Percentiles rank a stretch among this genome's conserved stretches.
Conservation (phyloP, 1,140 invertebrate genomes). For the Venustaconcha ellipsiformis region DNA sequence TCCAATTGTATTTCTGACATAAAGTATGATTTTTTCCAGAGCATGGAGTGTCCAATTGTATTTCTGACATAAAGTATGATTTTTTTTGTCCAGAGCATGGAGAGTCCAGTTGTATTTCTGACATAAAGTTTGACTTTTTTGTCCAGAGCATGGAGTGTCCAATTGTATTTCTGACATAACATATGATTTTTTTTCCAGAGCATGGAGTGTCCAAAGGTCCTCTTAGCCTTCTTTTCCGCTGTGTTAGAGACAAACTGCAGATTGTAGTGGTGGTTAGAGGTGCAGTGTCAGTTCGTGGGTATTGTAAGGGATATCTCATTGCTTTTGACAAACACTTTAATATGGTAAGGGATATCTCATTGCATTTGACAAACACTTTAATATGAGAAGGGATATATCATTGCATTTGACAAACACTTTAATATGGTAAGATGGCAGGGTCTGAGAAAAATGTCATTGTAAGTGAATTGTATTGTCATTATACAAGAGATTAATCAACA, state of each 20-base stretch:
- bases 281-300: slow-evolving; percentile 77
- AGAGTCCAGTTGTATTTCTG: too few species aligned
- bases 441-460: too few species aligned
- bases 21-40: slow-evolving; percentile 31
- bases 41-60: slow-evolving; percentile 40
- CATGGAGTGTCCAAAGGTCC: slow-evolving; percentile 51
- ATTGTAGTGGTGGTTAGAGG: slow-evolving; percentile 70
- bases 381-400: slow-evolving; percentile 64
- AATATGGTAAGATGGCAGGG: too few species aligned
- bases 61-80: neutral
- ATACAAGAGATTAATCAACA: too few species aligned
- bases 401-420: too few species aligned
- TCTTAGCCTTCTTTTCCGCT: slow-evolving; percentile 53
- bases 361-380: slow-evolving; percentile 96
- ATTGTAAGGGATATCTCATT: slow-evolving; percentile 82
- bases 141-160: slow-evolving; percentile 31
- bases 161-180: slow-evolving; percentile 3
- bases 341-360: slow-evolving; percentile 69
- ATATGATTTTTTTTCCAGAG: slow-evolving; percentile 23
- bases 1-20: neutral
- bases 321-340: slow-evolving; percentile 98
- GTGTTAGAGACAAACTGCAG: slow-evolving; percentile 58
- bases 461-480: too few species aligned
- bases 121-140: neutral
- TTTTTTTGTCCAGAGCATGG: too few species aligned